Evolutionary conservation across 2,113 vertebrate species (phyloP), one percentile per base, ranked within the genome.

Genomic region (Dolichotis patagonum): DNA sequence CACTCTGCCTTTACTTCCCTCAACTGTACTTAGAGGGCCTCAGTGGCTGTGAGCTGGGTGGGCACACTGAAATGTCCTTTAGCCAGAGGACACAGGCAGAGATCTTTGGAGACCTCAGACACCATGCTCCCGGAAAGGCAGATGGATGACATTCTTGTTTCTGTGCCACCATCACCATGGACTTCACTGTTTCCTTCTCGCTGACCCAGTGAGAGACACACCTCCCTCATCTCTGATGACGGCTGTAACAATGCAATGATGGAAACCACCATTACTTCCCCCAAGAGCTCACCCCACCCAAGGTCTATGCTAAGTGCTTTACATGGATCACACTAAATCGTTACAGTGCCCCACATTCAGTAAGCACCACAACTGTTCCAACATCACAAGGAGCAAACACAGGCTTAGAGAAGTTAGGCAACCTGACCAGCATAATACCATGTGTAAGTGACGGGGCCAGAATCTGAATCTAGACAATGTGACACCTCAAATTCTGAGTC

Each of bases 311-410:
- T 9, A 54, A 71, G 69, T 16, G n/a, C 75, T 54, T 67, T 3
- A 52, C 7, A 12, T 0, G 1, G 63, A 30, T 5, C 28, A 17
- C 38, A 46, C 2, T 41, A 49, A 71, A 38, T 7, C 60, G 60
- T 81, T 65, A 82, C 24, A 14, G 19, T 0, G 41, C 3, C 32
- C 52, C 19, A 13, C 0, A 26, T 3, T 85, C 0, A 1, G 26
- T 0, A 75, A 26, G 54, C 2, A 11, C 7, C 46, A 28, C 9
- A 46, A 1, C 0, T 20, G 16, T 16, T 24, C 30, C 49, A 26
- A 8, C 8, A 3, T 6, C 20, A 43, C 17, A 11, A 35, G 52
- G 24, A 91, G 14, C 41, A 83, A 85, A 73, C 0, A 0, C 0
- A 52, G 81, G 52, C 38, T 90, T 58, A 6, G 24, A 54, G 41